Base-by-base conservation (phyloP, 2,888 invertebrate genomes). In the Agrilus mali region DNA sequence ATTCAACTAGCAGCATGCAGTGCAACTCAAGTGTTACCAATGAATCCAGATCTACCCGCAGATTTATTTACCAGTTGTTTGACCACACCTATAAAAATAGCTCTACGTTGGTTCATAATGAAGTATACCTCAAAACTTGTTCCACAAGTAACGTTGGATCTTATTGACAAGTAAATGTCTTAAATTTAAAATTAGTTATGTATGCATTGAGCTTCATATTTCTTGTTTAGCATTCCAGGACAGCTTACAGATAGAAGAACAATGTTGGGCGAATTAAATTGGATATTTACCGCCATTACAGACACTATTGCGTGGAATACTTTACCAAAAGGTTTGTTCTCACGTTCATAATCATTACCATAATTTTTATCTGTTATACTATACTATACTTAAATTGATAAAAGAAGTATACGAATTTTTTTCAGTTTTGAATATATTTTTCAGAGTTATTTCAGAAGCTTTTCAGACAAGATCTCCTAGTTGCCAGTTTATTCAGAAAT, bases 271-370 rank as follows among this genome's bases (percentile, higher is more conserved):
- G 97, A 99, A 71, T 72, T 98, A 47, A 98, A 98, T 73, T 98
- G 98, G 98, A 96, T 99, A 63, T 98, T 98, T 71, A 98, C 98
- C 2, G 97, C 98, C 36, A 95, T 99, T 55, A 98, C 98, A 0
- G 98, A 99, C 67, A 98, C 98, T 8, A 97, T 99, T 61, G 98
- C 98, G 1, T 98, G 97, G 97, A 95, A 95, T 64, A 88, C 87
- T 35, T 73, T 99, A 56, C 92, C 95, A 4, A 76, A 87, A 72
- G 82, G 81, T 80, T 60, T 27, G 27, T 27, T 27, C 3, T 27
- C 2, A 27, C 5, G 27, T 27, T 27, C 2, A 4, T 27, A 10
- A 7, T 20, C 5, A 20, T 20, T 20, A 5, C 7, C 7, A 20
- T 5, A 27, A 20, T 20, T 20, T 20, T 20, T 20, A 20, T 17